These are phyloP conservation scores for Unio delphinus DNA, from an alignment of 2,888 invertebrate genomes.

Conservation along the genomic window DNA sequence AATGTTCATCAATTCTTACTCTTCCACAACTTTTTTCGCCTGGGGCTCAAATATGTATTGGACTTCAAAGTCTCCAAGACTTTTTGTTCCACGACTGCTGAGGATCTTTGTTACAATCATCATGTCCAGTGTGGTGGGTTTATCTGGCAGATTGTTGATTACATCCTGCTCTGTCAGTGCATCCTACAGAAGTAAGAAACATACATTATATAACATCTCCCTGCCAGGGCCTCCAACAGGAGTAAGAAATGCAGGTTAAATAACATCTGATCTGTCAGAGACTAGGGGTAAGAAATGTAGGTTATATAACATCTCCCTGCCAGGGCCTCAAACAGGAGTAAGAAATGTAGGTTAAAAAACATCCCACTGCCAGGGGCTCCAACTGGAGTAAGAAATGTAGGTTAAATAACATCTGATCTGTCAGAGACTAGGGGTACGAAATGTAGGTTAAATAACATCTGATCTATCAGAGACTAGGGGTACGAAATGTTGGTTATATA, in stretches of 20 bases:
- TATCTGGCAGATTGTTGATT: conserved; percentile 66
- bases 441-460: no score
- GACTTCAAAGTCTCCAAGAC: conserved; percentile 72
- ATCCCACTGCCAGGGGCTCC: no score
- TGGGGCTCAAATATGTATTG: conserved; percentile 71
- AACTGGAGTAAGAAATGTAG: not conserved
- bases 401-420: no score
- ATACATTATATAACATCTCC: not conserved
- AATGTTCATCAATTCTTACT: conserved; percentile 25
- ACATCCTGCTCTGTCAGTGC: conserved; percentile 65
- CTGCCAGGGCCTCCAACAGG: no score
- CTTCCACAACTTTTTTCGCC: conserved; percentile 56
- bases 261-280: no score
- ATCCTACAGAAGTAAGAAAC: conserved; percentile 33
- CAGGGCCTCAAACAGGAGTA: not conserved
- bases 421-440: not conserved
- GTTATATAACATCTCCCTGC: no score
- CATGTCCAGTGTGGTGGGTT: conserved; percentile 68
- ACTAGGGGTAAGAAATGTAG: no score
- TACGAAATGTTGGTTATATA: no score
- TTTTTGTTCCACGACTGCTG: conserved; percentile 69
- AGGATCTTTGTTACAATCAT: conserved; percentile 72
- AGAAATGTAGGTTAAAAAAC: no score
- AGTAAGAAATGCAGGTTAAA: no score
- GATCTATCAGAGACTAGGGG: no score